Base-by-base conservation (phyloP, 2,113 vertebrate species). In the Columba janthina region DNA sequence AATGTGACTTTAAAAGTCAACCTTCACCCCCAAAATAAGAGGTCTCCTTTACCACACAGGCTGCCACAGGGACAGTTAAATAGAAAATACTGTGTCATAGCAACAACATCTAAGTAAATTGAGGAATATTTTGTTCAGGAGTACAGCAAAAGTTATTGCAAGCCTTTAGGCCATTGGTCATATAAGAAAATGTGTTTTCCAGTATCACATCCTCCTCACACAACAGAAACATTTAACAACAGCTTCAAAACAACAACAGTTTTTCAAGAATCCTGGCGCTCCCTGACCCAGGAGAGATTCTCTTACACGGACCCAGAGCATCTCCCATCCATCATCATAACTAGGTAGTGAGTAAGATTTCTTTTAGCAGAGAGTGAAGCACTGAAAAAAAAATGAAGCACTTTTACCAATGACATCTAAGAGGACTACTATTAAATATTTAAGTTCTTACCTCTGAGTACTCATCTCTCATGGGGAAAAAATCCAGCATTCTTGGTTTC, bases 361-460 rank as follows among this genome's bases (percentile, higher is more conserved):
- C 12, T 36, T 66, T 29, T 7, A 60, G 69, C 85, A 56, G 8
- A 76, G 42, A 80, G 40, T 2, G 31, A 64, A 71, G 48, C 40
- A 11, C 31, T 61, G 64, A 57, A 22, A 36, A 50, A 17, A 46
- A 93, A 90, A 86, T 12, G 3, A 42, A 58, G 16, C 40, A 9
- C 44, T 90, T 62, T 16, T 18, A 40, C 61, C 72, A 81, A 67
- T 88, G 53, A 34, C 61, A 85, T 65, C 69, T 32, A 48, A 67
- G 73, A 87, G 72, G 71, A 53, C 19, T 17, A 12, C 42, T 32
- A 31, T 93, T 14, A 92, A 94, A 93, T 88, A 93, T 87, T 85
- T 22, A 85, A 56, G 34, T 8, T 51, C 69, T 74, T 71, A 61
- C 67, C 91, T 57, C 89, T 31, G 76, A 71, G 13, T 13, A 32